Percentiles rank a stretch among this genome's conserved stretches.
These are phyloP conservation scores for Cheilosia variabilis DNA, from an alignment of 2,888 invertebrate genomes.

Conservation along the genomic window DNA sequence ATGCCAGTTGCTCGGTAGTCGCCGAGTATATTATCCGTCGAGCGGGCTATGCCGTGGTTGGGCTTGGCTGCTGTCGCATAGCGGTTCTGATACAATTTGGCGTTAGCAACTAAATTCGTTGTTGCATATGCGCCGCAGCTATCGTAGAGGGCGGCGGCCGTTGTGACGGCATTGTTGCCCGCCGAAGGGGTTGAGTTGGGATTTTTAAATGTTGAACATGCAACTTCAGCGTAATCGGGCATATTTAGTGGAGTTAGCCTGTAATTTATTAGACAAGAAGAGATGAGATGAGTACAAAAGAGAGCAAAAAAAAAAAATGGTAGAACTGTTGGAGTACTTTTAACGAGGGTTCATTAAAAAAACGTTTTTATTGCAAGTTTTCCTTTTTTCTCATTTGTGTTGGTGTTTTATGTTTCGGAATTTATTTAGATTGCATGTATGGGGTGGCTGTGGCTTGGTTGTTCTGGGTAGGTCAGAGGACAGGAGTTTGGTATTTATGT, in stretches of 20 bases:
- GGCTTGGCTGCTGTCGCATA: constrained; percentile 78
- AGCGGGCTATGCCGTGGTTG: constrained; percentile 66
- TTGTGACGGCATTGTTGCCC: constrained; percentile 54
- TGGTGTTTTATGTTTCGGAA: constrained; percentile 21
- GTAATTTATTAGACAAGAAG: constrained; percentile 72
- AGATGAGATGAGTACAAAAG: constrained; percentile 57
- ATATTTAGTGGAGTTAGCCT: constrained; percentile 84
- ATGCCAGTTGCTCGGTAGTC: constrained; percentile 82
- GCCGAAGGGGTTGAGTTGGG: constrained; percentile 77
- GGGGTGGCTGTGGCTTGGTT: neutral
- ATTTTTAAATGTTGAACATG: constrained; percentile 84
- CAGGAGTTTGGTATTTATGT: neutral
- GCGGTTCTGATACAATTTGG: constrained; percentile 83
- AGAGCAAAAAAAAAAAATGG: constrained; percentile 29
- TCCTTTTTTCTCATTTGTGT: neutral
- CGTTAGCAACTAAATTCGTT: constrained; percentile 83
- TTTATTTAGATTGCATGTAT: constrained; percentile 18
- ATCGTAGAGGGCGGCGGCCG: constrained; percentile 81
- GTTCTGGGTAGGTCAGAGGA: no score
- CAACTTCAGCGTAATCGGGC: constrained; percentile 84
- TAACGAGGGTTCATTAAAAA: constrained; percentile 62
- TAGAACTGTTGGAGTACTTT: constrained; percentile 33
- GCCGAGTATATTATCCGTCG: constrained; percentile 74
- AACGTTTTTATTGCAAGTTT: constrained; percentile 40
- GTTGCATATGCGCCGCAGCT: constrained; percentile 84